Evolutionary conservation across 2,797 vertebrate species (phyloP), one percentile per base, ranked within the genome.

Genomic region (Pachyuromys duprasi): DNA sequence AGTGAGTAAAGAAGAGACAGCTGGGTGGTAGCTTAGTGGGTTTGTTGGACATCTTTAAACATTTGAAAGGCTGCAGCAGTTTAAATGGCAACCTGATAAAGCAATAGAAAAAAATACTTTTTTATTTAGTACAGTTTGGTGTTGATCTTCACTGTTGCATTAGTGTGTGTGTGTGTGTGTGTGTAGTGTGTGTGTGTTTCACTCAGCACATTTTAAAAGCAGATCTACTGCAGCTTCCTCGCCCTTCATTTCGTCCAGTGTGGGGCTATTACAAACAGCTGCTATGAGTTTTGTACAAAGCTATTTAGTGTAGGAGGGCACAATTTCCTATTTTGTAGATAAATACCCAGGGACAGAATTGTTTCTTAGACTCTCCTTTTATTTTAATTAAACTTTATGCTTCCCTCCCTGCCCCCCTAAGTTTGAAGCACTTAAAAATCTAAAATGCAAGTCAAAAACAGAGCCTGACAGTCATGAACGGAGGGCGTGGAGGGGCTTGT

Each of bases 31-130:
- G 5, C 42, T 62, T 49, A 8, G 17, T 5, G 26, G 22, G n/a
- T 72, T 76, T 78, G 49, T 63, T 45, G 86, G 53, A 20, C 42
- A 95, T n/a, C 63, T 8, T 87, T 63, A 74, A 96, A 69, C 14
- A 72, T 78, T 33, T n/a, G n/a, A 39, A 91, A 57, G 57, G n/a
- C 49, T 79, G 6, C 42, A 39, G n/a, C 28, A 69, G 49, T 63
- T 89, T 94, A 70, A 93, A 53, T 36, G 65, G 81, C 57, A 83
- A 76, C 67, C 28, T 83, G 83, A 84, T 75, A 92, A 97, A 49
- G 91, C 65, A 69, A 69, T 2, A 15, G 36, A 74, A 93, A 49
- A 63, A 42, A 94, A 36, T 26, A 45, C 94, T 94, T 95, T 75
- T 94, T 86, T 70, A 15, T 39, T 55, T 70, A 86, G 67, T 86